A percentile compares a stretch with the other conserved stretches of the same genome.
Evolutionary conservation across 1,140 invertebrate species (phyloP).

Genomic region (Drosophila navojoa): DNA sequence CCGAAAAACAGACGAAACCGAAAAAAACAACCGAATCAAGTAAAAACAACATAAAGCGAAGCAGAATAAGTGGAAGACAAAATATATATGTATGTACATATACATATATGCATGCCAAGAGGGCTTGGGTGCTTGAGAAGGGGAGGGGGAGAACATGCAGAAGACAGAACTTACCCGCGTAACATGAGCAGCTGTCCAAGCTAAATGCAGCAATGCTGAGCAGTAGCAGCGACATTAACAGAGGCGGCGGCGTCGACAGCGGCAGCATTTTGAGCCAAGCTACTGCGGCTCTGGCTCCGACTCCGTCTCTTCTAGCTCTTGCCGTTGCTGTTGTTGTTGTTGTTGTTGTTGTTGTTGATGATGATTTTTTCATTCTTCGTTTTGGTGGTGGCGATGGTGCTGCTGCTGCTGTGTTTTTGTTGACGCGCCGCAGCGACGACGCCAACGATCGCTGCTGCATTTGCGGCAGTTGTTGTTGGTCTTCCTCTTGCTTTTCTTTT

Average conservation of each 20-base stretch:
- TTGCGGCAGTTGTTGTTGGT: conserved; percentile 55
- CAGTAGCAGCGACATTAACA: conserved; percentile 38
- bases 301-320: background rate
- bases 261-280: conserved; percentile 61
- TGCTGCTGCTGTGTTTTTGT: conserved; percentile 42
- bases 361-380: conserved; percentile 14
- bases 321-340: conserved; percentile 1
- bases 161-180: conserved; percentile 72
- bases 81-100: conserved; percentile 14
- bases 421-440: conserved; percentile 70
- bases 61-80: conserved; percentile 21
- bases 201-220: conserved; percentile 38
- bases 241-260: conserved; percentile 35
- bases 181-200: conserved; percentile 75
- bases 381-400: conserved; percentile 33
- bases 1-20: conserved; percentile 20
- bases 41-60: conserved; percentile 18
- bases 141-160: conserved; percentile 1
- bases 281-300: conserved; percentile 6
- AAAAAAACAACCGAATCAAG: conserved; percentile 25
- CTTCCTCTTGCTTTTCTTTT: background rate
- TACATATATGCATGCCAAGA: conserved; percentile 14
- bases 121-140: background rate
- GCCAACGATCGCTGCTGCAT: conserved; percentile 72
- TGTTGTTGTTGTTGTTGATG: too few relatives aligned